phyloP scores from a whole-genome alignment of 1,140 invertebrate genomes.

The Apis florea region DNA sequence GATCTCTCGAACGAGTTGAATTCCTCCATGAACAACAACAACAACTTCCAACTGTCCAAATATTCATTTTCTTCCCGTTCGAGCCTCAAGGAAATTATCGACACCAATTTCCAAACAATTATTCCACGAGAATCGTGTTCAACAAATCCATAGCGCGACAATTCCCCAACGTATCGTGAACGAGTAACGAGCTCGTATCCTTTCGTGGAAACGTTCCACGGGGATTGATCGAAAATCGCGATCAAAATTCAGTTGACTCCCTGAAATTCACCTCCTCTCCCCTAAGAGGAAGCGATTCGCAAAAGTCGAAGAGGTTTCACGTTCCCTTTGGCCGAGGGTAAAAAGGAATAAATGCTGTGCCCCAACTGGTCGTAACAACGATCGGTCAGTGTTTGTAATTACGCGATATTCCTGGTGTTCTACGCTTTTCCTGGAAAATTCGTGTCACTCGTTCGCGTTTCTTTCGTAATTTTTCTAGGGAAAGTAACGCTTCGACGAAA shows the following conservation, averaged over 20 bases:
- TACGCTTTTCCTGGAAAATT: neutral
- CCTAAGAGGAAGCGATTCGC: constrained; percentile 27
- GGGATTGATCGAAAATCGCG: constrained; percentile 19
- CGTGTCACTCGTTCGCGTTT: too few relatives aligned
- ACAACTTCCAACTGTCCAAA: too few relatives aligned
- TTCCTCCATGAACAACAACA: too few relatives aligned
- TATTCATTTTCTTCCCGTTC: too few relatives aligned
- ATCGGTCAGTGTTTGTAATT: neutral
- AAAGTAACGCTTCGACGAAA: too few relatives aligned
- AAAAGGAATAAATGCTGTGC: neutral
- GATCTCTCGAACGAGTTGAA: too few relatives aligned
- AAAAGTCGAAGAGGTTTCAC: too few relatives aligned
- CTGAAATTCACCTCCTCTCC: constrained; percentile 29
- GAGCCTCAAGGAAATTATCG: neutral
- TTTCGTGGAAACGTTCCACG: neutral
- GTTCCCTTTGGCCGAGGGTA: neutral
- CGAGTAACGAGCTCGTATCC: constrained; percentile 15
- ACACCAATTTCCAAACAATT: neutral
- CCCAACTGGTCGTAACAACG: neutral
- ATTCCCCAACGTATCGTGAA: neutral
- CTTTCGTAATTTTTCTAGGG: too few relatives aligned
- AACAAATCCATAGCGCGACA: neutral
- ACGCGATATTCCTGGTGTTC: neutral
- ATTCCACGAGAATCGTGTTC: neutral
- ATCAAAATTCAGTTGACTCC: constrained; percentile 36